phyloP scores from a whole-genome alignment of 2,888 invertebrate species.

The Thysanoteuthis rhombus region DNA sequence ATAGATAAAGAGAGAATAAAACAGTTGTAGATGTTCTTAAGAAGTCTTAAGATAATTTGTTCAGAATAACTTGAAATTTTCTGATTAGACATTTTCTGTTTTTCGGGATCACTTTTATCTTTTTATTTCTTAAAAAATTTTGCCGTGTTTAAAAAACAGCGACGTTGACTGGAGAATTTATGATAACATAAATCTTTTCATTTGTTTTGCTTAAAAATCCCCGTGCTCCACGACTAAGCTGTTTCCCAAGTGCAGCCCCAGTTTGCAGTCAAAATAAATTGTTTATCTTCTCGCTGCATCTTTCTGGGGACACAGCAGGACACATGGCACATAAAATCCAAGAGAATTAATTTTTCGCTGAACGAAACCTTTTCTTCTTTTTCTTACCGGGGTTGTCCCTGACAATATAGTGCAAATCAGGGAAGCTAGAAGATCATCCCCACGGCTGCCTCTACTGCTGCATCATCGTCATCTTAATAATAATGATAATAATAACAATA shows the following conservation, averaged over 20 bases:
- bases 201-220: background rate
- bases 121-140: too few species aligned
- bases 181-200: background rate
- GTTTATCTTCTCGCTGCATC: background rate
- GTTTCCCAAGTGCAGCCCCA: background rate
- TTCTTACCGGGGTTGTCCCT: background rate
- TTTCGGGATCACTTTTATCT: too few species aligned
- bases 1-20: too few species aligned
- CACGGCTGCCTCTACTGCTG: background rate
- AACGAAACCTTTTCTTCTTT: background rate
- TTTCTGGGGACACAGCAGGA: background rate
- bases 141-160: too few species aligned
- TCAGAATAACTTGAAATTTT: too few species aligned
- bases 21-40: too few species aligned
- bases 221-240: background rate
- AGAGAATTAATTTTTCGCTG: background rate
- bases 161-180: too few species aligned
- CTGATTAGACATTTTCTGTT: too few species aligned
- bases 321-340: background rate
- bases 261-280: slow-evolving; percentile 12
- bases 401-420: background rate
- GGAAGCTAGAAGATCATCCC: background rate
- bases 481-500: too few species aligned
- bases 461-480: background rate
- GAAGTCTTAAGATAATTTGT: too few species aligned